Percentiles rank a stretch among this genome's conserved stretches.
phyloP scores from a whole-genome alignment of 2,797 vertebrate genomes.

The Capromys pilorides region DNA sequence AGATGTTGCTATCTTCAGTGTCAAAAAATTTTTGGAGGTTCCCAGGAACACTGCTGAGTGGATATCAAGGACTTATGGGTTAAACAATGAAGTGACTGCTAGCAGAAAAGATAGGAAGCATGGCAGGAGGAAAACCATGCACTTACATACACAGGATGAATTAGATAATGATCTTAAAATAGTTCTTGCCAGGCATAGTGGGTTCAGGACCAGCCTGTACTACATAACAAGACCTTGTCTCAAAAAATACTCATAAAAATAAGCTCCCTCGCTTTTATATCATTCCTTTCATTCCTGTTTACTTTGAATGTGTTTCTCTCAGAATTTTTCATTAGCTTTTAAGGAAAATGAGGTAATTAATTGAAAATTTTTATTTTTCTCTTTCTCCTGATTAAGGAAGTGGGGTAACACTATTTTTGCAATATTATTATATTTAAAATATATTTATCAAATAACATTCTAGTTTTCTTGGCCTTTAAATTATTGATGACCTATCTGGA shows the following conservation, averaged over 20 bases:
- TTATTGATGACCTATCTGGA: background rate
- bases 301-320: conserved; percentile 9
- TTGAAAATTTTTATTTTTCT: conserved; percentile 37
- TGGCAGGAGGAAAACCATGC: too few species aligned
- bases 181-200: background rate
- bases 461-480: conserved; percentile 32
- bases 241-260: background rate
- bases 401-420: conserved; percentile 25
- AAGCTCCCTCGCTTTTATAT: background rate
- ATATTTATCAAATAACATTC: background rate
- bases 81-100: too few species aligned
- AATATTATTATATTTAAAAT: conserved; percentile 19
- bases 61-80: too few species aligned
- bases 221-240: background rate
- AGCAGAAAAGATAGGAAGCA: too few species aligned
- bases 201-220: background rate
- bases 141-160: too few species aligned
- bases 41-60: too few species aligned
- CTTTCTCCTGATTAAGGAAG: conserved; percentile 11
- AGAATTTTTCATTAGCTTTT: conserved; percentile 9
- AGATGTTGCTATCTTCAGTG: too few species aligned
- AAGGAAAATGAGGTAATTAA: conserved; percentile 15
- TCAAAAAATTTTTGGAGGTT: too few species aligned
- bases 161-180: too few species aligned
- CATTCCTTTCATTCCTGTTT: conserved; percentile 8